Percentiles rank a stretch among this genome's conserved stretches.
These are phyloP conservation scores for Dendrocincla fuliginosa DNA, from an alignment of 2,797 vertebrate genomes.

Conservation along the genomic window DNA sequence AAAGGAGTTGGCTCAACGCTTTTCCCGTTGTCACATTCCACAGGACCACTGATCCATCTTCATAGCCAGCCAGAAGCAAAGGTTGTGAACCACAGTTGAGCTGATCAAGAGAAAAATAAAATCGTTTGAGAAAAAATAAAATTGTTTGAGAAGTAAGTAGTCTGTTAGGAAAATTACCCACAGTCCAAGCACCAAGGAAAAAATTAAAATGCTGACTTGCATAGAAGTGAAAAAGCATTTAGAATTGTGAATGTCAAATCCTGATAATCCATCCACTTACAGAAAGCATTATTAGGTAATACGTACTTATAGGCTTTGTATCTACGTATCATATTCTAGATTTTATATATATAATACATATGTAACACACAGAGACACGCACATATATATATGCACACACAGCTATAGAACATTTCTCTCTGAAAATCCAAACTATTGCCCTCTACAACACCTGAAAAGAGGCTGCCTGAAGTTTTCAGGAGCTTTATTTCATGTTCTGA, in stretches of 20 bases:
- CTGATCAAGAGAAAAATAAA: constrained; percentile 66
- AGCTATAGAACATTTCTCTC: not conserved
- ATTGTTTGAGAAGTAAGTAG: not conserved
- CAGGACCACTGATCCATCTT: constrained; percentile 90
- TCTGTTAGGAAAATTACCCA: not conserved
- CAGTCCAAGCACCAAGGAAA: not conserved
- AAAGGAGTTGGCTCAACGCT: constrained; percentile 78
- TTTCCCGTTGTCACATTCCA: constrained; percentile 88
- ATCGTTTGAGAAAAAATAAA: not conserved
- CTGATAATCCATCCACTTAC: not conserved
- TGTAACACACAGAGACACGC: not conserved
- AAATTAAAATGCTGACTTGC: not conserved
- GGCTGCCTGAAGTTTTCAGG: not conserved
- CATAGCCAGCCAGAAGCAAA: constrained; percentile 89
- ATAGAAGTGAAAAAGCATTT: not conserved
- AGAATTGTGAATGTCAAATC: not conserved
- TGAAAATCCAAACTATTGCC: not conserved
- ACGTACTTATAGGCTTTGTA: not conserved
- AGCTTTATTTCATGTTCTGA: not conserved
- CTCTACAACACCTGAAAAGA: not conserved
- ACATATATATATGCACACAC: fast-evolving
- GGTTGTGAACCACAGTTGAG: constrained; percentile 77
- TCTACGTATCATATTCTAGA: not conserved
- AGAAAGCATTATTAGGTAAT: not conserved
- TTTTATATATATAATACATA: not conserved